A percentile compares a stretch with the other conserved stretches of the same genome.
These are phyloP conservation scores for Chloropsis hardwickii DNA, from an alignment of 2,113 vertebrate species.

Conservation along the genomic window DNA sequence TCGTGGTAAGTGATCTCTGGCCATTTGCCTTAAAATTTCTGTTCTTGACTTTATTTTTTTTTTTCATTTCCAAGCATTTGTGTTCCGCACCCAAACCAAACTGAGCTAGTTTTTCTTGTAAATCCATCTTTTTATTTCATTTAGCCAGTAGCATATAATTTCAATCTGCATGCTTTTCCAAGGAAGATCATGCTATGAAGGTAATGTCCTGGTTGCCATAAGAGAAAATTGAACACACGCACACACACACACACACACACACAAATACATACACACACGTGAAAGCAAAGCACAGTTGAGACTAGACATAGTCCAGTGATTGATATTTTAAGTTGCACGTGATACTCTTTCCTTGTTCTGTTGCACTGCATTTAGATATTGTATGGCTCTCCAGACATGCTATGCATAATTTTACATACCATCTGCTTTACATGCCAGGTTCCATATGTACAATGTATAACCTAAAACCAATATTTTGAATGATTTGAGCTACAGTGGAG, in stretches of 20 bases:
- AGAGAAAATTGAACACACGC: neutral
- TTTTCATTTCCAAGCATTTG: neutral
- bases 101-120: neutral
- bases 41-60: neutral
- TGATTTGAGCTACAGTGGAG: slow-evolving; percentile 45
- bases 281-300: neutral
- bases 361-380: slow-evolving; percentile 45
- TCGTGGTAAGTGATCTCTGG: neutral
- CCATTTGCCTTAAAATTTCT: neutral
- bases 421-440: slow-evolving; percentile 62
- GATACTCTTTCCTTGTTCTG: slow-evolving; percentile 3
- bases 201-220: neutral
- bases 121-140: neutral
- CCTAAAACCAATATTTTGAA: slow-evolving; percentile 54
- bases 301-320: neutral
- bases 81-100: neutral
- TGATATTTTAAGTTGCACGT: slow-evolving; percentile 22
- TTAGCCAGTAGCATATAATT: neutral
- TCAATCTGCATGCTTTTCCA: neutral
- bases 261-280: accelerated
- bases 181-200: neutral
- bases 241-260: neutral
- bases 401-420: slow-evolving; percentile 65
- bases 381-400: slow-evolving; percentile 50
- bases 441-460: slow-evolving; percentile 58